Evolutionary conservation across 2,888 invertebrate species (phyloP).

Genomic region (Endomychus coccineus): DNA sequence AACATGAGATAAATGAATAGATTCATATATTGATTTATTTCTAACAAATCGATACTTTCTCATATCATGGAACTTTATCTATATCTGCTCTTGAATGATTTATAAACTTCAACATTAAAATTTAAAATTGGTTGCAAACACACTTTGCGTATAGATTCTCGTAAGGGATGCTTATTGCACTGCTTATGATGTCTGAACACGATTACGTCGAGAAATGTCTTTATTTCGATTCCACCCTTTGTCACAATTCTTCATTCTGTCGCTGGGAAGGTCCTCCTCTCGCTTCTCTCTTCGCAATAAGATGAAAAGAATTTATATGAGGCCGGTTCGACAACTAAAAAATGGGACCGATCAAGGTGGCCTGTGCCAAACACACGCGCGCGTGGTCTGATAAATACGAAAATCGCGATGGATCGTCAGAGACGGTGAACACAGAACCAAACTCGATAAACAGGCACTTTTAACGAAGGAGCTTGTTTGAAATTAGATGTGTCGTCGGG

Average conservation of each 20-base stretch:
- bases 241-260: slow-evolving; percentile 18
- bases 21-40: too few relatives aligned
- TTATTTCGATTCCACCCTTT: slow-evolving; percentile 19
- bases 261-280: not conserved
- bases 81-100: too few relatives aligned
- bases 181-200: slow-evolving; percentile 6
- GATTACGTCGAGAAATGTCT: slow-evolving; percentile 14
- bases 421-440: not conserved
- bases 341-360: slow-evolving; percentile 1
- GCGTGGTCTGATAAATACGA: not conserved
- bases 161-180: not conserved
- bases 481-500: not conserved
- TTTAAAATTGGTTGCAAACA: too few relatives aligned
- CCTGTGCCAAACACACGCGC: not conserved
- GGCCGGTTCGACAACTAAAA: not conserved
- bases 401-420: not conserved
- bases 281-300: not conserved
- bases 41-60: too few relatives aligned
- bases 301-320: not conserved
- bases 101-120: too few relatives aligned
- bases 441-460: slow-evolving; percentile 1
- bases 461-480: not conserved
- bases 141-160: slow-evolving; percentile 1
- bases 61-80: too few relatives aligned
- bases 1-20: too few relatives aligned